These are phyloP conservation scores for Spilosoma lubricipeda DNA, from an alignment of 2,888 invertebrate species.

Conservation along the genomic window DNA sequence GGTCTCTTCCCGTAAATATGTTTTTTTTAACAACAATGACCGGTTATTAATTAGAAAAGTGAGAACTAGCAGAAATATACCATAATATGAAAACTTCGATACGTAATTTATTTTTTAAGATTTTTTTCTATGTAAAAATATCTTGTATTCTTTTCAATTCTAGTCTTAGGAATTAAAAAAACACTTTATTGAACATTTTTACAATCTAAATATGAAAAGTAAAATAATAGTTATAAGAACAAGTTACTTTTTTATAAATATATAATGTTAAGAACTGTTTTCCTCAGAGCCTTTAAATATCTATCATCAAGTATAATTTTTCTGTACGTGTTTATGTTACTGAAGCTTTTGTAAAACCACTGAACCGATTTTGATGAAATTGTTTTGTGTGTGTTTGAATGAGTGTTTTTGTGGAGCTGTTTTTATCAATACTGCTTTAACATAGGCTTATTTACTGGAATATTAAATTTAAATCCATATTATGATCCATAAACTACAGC, in stretches of 20 bases:
- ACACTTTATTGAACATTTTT: neutral
- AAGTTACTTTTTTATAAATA: neutral
- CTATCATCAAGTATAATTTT: neutral
- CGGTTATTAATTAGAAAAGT: neutral
- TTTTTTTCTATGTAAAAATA: neutral
- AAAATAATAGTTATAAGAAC: neutral
- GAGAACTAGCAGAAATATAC: neutral
- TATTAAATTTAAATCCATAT: no score
- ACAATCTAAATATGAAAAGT: neutral
- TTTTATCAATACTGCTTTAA: no score
- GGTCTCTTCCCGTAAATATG: no score
- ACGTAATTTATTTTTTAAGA: slow-evolving; percentile 3
- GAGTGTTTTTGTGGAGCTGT: neutral
- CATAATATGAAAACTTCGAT: neutral
- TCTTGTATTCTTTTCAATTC: slow-evolving; percentile 10
- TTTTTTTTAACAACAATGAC: neutral
- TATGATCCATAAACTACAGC: no score
- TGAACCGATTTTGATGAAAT: neutral
- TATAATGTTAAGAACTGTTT: neutral
- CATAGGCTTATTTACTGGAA: no score
- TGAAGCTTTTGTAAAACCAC: neutral
- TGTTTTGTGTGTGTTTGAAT: neutral
- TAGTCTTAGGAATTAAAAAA: slow-evolving; percentile 2
- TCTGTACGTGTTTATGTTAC: neutral
- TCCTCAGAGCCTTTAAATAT: neutral